Evolutionary conservation across 1,140 invertebrate genomes (phyloP).

Genomic region (Archivesica marissinica): DNA sequence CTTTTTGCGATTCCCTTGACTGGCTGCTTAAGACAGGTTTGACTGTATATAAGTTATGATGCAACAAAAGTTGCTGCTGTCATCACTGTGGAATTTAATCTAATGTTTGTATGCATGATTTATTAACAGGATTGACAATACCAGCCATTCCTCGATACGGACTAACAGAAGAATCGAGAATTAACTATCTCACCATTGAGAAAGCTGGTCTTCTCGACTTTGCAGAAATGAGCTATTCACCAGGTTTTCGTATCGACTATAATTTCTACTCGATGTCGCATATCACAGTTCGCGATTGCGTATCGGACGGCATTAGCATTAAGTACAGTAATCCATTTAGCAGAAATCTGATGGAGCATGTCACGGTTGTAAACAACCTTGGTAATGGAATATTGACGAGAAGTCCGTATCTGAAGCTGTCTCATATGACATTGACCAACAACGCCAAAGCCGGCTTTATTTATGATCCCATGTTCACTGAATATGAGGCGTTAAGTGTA

Average conservation of each 20-base stretch:
- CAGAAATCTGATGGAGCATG: slow-evolving; percentile 79
- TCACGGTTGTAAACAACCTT: slow-evolving; percentile 74
- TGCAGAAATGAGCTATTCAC: slow-evolving; percentile 94
- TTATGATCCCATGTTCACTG: slow-evolving; percentile 95
- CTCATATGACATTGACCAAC: slow-evolving; percentile 81
- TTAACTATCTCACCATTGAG: slow-evolving; percentile 74
- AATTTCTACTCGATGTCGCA: slow-evolving; percentile 92
- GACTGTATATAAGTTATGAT: too few relatives aligned
- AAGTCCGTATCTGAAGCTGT: slow-evolving; percentile 74
- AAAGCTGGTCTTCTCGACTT: slow-evolving; percentile 96
- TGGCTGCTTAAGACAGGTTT: too few relatives aligned
- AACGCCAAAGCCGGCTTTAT: slow-evolving; percentile 95
- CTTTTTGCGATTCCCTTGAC: too few relatives aligned
- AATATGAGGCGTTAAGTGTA: slow-evolving; percentile 82
- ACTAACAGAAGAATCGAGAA: slow-evolving; percentile 66
- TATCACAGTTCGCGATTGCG: slow-evolving; percentile 75
- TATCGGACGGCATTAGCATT: slow-evolving; percentile 91
- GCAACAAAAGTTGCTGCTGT: too few relatives aligned
- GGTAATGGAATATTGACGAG: slow-evolving; percentile 79
- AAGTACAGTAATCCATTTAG: slow-evolving; percentile 92
- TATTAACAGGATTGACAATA: slow-evolving; percentile 76
- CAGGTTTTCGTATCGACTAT: slow-evolving; percentile 97
- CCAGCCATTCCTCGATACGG: slow-evolving; percentile 71
- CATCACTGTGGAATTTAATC: too few relatives aligned
- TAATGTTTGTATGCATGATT: background rate